A percentile compares a stretch with the other conserved stretches of the same genome.
Conservation (phyloP, 1,140 invertebrate species). For the Habropoda laboriosa region DNA sequence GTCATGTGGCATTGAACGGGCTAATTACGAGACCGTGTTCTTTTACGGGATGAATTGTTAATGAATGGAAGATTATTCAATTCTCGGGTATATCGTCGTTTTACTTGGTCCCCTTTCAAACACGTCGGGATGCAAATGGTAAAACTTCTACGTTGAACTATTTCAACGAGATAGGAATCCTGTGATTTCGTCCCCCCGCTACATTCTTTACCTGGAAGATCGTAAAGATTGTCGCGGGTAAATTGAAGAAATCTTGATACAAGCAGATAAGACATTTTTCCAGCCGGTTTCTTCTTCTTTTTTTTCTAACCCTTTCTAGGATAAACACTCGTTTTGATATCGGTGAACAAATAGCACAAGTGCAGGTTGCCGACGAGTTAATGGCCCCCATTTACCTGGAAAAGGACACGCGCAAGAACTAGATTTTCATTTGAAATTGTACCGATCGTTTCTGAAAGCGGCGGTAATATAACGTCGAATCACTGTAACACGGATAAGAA, state of each 20-base stretch:
- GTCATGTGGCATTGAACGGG: slow-evolving; percentile 9
- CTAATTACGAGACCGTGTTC: slow-evolving; percentile 14
- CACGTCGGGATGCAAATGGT: background rate
- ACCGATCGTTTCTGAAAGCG: background rate
- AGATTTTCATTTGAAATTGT: background rate
- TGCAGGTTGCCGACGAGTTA: background rate
- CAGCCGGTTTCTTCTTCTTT: no score
- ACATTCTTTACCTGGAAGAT: background rate
- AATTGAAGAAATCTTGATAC: background rate
- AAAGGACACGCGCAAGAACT: background rate
- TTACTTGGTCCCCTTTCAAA: background rate
- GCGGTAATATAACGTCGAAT: background rate
- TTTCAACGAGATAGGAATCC: background rate
- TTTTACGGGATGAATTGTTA: background rate
- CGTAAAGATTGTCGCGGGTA: background rate
- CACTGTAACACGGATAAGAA: background rate
- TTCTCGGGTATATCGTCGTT: background rate
- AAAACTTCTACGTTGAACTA: background rate
- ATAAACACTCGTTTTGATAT: slow-evolving; percentile 8
- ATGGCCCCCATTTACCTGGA: background rate
- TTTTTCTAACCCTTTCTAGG: background rate
- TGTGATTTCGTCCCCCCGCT: no score
- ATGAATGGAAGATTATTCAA: background rate
- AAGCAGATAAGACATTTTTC: slow-evolving; percentile 11
- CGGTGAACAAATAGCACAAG: background rate